Base-by-base conservation (phyloP, 2,113 vertebrate genomes). In the Tretioscincus oriximinensis region DNA sequence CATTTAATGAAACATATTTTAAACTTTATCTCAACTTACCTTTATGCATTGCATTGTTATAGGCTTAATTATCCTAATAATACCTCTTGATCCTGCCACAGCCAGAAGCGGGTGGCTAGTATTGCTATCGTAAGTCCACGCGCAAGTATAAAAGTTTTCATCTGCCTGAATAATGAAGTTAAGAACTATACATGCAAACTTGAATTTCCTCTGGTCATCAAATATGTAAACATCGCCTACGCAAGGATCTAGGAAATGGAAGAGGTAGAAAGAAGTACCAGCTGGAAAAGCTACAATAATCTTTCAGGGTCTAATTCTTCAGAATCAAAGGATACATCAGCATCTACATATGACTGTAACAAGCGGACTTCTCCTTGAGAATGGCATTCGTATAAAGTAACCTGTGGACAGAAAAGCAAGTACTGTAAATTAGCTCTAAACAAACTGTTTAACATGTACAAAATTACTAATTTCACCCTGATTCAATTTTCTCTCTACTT, bases 21-120 rank as follows among this genome's bases (percentile, higher is more conserved):
- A 45, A 1, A 10, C 28, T 26, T 75, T 71, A 61, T 80, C 75
- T 77, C 63, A 63, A 85, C 93, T 83, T 74, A 99, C 98, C 96
- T 99, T 99, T 93, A 99, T 98, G 89, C 98, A 99, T 89, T 99
- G 98, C 98, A 99, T 99, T 74, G 97, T 97, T 92, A 99, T 99
- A 88, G 99, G 98, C 93, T 99, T 99, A 92, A 99, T 99, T 88
- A 99, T 96, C 61, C 98, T 95, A 85, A 99, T 99, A 92, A 99
- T 99, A 76, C 98, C 98, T 26, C 98, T 96, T 49, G 98, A 99
- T 18, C 98, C 98, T 69, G 98, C 98, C 26, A 99, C 98, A 61
- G 98, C 98, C 80, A 99, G 88, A 73, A 99, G 92, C 9, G 98
- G 98, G 83, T 99, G 98, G 90, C 98, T 99, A 47, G 98, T 99